Evolutionary conservation across 30 jellyfish, hydroid and myxozoan species (phyloP), one percentile per base, ranked within the genome.

Genomic region (Hydractinia echinata): DNA sequence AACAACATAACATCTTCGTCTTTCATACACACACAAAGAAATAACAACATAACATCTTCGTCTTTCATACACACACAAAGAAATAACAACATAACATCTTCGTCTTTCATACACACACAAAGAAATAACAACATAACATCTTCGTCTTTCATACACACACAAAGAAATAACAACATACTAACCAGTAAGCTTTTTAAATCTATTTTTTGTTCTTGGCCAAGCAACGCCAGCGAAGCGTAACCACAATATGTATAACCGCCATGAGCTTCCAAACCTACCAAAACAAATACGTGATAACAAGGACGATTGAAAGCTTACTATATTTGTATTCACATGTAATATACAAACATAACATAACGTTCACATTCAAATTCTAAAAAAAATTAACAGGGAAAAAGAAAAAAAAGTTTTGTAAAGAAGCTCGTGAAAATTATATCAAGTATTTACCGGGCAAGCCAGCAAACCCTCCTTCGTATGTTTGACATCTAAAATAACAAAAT

Each of bases 171-270:
- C 15, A 49, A 55, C 15, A 5, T 61, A 50, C 89, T 83, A 71
- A 92, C 98, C 89, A 92, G 71, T n/a, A 92, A 55, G 54, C 52
- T 67, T 71, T 80, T 86, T 4, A 81, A 82, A 58, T 83, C 61
- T 5, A 83, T 85, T 83, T 83, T 83, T n/a, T 92, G 91, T 73
- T 92, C 98, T 18, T 84, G 88, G 61, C 98, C 98, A 54, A 92
- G 96, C 76, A 92, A 54, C 5, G 96, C 98, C 18, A 92, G 78
- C 16, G 96, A 91, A 19, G 98, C 98, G 79, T 79, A 86, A 15
- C 98, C 98, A 92, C 98, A 92, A 66, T 86, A 92, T 52, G 98
- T 77, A 58, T 92, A 92, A 15, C 98, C 98, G 48, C 98, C 98
- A 67, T 92, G 98, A 13, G 98, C 98, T 83, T 92, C 98, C 53